A percentile compares a stretch with the other conserved stretches of the same genome.
Conservation (phyloP, 1,140 invertebrate genomes). For the Argopecten irradians region DNA sequence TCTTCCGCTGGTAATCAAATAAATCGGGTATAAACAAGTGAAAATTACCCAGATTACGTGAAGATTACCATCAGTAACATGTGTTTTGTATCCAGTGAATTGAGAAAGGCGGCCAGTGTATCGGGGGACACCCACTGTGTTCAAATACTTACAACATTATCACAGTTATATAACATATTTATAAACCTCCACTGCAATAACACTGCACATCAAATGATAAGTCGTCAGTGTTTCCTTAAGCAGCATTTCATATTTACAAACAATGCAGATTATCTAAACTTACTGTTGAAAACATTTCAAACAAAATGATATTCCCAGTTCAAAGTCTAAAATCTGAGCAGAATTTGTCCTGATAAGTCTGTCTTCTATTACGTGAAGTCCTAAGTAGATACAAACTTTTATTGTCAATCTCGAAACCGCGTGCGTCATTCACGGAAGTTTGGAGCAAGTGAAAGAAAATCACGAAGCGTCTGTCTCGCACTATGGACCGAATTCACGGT, state of each 20-base stretch:
- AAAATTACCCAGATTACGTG: slow-evolving; percentile 9
- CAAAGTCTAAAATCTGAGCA: background rate
- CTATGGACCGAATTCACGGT: too few relatives aligned
- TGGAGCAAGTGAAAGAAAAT: background rate
- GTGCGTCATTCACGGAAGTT: background rate
- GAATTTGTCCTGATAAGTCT: background rate
- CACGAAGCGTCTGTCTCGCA: too few relatives aligned
- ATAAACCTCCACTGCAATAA: slow-evolving; percentile 11
- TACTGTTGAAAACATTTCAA: slow-evolving; percentile 2
- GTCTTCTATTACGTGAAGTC: background rate
- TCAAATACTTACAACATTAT: slow-evolving; percentile 1
- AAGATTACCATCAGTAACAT: slow-evolving; percentile 17
- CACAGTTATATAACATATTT: slow-evolving; percentile 12
- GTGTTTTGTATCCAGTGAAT: background rate
- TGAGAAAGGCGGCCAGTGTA: slow-evolving; percentile 20
- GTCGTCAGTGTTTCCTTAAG: background rate
- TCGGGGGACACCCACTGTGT: slow-evolving; percentile 6
- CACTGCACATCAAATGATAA: background rate
- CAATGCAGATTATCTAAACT: slow-evolving; percentile 9
- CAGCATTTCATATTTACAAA: slow-evolving; percentile 17
- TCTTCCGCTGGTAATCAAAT: background rate
- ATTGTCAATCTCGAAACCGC: background rate
- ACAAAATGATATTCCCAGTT: background rate
- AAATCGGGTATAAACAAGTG: slow-evolving; percentile 18
- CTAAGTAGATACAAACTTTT: background rate